Evolutionary conservation across 23 tunicate genomes (phyloP).

Genomic region (Corella eumyota): DNA sequence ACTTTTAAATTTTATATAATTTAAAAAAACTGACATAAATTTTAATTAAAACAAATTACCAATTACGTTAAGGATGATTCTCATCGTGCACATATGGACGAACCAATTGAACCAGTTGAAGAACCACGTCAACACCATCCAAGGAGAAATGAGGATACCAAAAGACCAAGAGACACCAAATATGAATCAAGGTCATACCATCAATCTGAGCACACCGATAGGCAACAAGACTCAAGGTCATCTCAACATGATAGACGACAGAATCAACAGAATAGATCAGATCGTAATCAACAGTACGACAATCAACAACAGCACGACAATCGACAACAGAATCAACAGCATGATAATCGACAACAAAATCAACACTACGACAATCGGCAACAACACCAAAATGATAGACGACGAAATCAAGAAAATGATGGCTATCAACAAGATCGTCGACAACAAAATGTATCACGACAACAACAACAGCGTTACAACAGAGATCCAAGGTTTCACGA

Average conservation of each 20-base stretch:
- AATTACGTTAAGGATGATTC: background rate
- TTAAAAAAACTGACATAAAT: background rate
- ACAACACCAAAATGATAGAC: background rate
- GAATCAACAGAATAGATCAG: background rate
- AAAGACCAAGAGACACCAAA: too few relatives aligned
- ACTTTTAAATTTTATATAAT: background rate
- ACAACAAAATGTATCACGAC: background rate
- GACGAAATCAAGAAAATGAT: background rate
- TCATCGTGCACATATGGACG: constrained; percentile 57
- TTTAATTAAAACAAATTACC: background rate
- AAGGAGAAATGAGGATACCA: background rate
- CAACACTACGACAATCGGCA: background rate
- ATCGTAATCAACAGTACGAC: background rate
- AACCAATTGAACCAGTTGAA: constrained; percentile 10
- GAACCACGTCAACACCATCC: background rate
- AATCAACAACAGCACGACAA: background rate
- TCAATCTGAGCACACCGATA: too few relatives aligned
- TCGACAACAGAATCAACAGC: background rate
- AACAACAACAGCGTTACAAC: background rate
- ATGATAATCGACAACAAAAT: background rate
- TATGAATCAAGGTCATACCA: too few relatives aligned
- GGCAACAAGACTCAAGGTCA: too few relatives aligned
- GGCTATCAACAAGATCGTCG: background rate
- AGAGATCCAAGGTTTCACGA: too few relatives aligned
- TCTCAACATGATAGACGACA: background rate